Evolutionary conservation across 2,113 vertebrate genomes (phyloP).

Genomic region (Xenopus laevis): DNA sequence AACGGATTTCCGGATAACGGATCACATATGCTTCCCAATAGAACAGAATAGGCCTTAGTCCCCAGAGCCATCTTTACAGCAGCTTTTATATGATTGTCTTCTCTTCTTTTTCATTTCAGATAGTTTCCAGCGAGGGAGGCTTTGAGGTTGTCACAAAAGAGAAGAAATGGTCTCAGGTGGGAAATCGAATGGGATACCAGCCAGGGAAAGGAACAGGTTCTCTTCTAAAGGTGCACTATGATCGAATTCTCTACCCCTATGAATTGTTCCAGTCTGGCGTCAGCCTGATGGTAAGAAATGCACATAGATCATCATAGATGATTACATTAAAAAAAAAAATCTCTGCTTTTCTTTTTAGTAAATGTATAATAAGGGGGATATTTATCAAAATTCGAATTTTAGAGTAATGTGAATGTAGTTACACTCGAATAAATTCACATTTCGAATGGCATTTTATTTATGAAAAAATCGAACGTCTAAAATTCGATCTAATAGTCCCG

Average conservation of each 20-base stretch:
- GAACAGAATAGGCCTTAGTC: too few species aligned
- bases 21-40: too few species aligned
- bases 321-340: background rate
- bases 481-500: too few species aligned
- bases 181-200: constrained; percentile 87
- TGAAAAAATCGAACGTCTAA: too few species aligned
- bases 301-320: too few species aligned
- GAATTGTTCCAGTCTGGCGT: constrained; percentile 97
- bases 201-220: constrained; percentile 86
- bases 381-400: too few species aligned
- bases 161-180: constrained; percentile 93
- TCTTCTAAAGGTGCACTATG: constrained; percentile 87
- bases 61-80: too few species aligned
- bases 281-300: constrained; percentile 81
- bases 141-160: constrained; percentile 92
- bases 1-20: too few species aligned
- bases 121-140: constrained; percentile 89
- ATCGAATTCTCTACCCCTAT: constrained; percentile 92
- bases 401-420: too few species aligned
- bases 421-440: too few species aligned
- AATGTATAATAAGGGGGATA: background rate
- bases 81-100: background rate
- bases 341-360: background rate
- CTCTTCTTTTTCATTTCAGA: constrained; percentile 58
- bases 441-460: too few species aligned